Percentiles rank a stretch among this genome's conserved stretches.
Evolutionary conservation across 2,797 vertebrate genomes (phyloP).

Genomic region (Hydrocynus forskahlii): DNA sequence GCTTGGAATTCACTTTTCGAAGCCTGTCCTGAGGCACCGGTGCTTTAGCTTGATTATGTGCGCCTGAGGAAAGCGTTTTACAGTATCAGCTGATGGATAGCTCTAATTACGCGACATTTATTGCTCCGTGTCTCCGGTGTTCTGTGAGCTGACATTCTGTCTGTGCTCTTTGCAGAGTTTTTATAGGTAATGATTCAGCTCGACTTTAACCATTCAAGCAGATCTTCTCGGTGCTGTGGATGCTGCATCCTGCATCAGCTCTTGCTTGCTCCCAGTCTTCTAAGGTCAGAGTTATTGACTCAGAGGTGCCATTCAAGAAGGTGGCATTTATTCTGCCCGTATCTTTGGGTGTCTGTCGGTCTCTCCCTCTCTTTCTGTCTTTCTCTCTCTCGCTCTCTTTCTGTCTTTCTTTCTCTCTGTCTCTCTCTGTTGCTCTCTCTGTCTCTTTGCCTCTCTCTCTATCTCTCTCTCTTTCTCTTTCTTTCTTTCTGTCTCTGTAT

Average conservation of each 20-base stretch:
- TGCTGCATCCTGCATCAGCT: neutral
- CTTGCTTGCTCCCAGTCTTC: neutral
- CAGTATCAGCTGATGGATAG: neutral
- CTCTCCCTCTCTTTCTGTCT: no score
- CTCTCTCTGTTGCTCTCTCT: no score
- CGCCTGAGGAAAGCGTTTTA: neutral
- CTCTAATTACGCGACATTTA: neutral
- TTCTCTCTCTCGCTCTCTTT: no score
- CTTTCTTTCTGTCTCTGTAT: no score
- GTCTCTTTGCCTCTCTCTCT: no score
- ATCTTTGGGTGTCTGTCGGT: neutral
- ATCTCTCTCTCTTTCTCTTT: no score
- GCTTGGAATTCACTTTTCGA: neutral
- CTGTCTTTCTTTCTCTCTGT: no score
- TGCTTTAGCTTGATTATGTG: neutral
- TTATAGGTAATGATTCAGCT: neutral
- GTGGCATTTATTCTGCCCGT: neutral
- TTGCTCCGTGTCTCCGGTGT: neutral
- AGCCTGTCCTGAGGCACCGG: neutral
- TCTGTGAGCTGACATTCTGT: neutral
- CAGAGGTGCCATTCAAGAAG: conserved; percentile 36
- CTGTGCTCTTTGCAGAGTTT: neutral
- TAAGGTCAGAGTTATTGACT: conserved; percentile 51
- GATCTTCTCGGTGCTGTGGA: neutral
- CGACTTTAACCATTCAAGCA: neutral